These are phyloP conservation scores for Papilio helenus DNA, from an alignment of 1,140 invertebrate species.

Conservation along the genomic window DNA sequence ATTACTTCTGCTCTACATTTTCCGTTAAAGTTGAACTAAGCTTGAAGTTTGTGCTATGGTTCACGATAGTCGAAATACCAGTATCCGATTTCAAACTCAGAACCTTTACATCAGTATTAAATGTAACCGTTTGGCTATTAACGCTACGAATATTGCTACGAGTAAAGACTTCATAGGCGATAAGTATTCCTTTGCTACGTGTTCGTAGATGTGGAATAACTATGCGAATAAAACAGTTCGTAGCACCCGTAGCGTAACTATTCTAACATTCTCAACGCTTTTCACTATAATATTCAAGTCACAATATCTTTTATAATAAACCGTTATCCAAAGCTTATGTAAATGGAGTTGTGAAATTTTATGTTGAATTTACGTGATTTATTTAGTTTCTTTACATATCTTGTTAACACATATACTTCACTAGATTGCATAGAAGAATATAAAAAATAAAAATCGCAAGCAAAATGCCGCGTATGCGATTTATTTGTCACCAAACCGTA, in stretches of 20 bases:
- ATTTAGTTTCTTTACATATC: background rate
- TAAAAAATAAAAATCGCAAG: too few relatives aligned
- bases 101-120: background rate
- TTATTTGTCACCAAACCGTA: too few relatives aligned
- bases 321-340: background rate
- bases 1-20: background rate
- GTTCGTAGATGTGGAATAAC: conserved; percentile 13
- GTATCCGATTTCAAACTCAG: background rate
- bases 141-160: background rate
- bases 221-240: conserved; percentile 2
- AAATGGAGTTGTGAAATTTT: background rate
- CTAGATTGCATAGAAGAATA: background rate
- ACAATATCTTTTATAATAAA: conserved; percentile 14
- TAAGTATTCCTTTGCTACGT: conserved; percentile 1
- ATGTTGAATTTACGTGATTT: conserved; percentile 5
- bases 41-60: background rate
- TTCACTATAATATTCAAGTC: background rate
- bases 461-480: too few relatives aligned
- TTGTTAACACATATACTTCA: background rate
- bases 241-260: conserved; percentile 6
- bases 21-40: background rate
- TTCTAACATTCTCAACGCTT: conserved; percentile 12
- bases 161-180: background rate
- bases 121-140: background rate
- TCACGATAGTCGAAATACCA: background rate